These are phyloP conservation scores for Acanthopleura granulata DNA, from an alignment of 2,888 invertebrate species.

Conservation along the genomic window DNA sequence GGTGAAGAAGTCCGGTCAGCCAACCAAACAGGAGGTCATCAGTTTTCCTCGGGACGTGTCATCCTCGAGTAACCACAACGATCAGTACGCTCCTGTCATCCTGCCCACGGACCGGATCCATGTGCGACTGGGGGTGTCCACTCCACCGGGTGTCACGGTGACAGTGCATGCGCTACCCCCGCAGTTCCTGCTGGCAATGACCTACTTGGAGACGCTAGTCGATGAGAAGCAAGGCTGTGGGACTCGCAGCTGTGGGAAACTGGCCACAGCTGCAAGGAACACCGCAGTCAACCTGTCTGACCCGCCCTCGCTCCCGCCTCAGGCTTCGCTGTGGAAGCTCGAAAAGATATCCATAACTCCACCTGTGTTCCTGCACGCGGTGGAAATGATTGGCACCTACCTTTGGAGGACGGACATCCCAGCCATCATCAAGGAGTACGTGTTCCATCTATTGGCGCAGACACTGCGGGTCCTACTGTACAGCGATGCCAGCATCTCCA, in stretches of 20 bases:
- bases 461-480: conserved; percentile 58
- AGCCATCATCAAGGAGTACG: conserved; percentile 62
- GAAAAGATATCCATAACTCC: conserved; percentile 61
- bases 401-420: conserved; percentile 64
- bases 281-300: background rate
- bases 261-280: conserved; percentile 18
- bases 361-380: conserved; percentile 56
- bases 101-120: conserved; percentile 63
- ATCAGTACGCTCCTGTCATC: conserved; percentile 65
- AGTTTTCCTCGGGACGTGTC: conserved; percentile 62
- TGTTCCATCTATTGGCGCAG: conserved; percentile 66
- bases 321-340: conserved; percentile 49
- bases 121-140: conserved; percentile 63
- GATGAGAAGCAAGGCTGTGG: conserved; percentile 60
- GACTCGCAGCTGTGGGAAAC: conserved; percentile 44
- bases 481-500: conserved; percentile 50
- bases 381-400: conserved; percentile 63
- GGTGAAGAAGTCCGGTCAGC: conserved; percentile 64
- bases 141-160: conserved; percentile 59
- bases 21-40: conserved; percentile 63
- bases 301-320: background rate
- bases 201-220: conserved; percentile 66
- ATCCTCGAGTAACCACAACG: conserved; percentile 56
- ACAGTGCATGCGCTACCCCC: conserved; percentile 68
- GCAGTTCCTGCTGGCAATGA: conserved; percentile 66